These are phyloP conservation scores for Pseudorasbora parva DNA, from an alignment of 2,113 vertebrate genomes.

Conservation along the genomic window DNA sequence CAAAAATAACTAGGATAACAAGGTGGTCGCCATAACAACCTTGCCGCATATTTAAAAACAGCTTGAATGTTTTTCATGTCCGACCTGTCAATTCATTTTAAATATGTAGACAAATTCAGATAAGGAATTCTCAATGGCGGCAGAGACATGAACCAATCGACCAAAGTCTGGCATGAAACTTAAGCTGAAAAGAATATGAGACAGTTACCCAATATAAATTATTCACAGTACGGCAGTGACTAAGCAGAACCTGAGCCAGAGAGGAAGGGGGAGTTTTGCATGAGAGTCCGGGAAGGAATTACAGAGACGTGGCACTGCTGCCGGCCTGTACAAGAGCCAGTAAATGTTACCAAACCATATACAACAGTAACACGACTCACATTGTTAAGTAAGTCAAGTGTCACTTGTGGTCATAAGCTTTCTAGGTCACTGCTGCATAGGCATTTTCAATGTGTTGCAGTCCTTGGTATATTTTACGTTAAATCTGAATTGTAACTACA, in stretches of 20 bases:
- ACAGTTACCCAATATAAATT: conserved; percentile 44
- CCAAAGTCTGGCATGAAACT: neutral
- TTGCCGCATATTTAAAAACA: neutral
- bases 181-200: conserved; percentile 22
- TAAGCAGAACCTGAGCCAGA: conserved; percentile 31
- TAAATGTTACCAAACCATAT: neutral
- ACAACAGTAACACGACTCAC: neutral
- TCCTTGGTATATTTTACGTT: neutral
- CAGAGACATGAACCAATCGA: neutral
- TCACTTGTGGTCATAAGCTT: neutral
- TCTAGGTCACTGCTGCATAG: neutral
- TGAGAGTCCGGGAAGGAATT: neutral
- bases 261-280: neutral
- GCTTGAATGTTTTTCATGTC: neutral
- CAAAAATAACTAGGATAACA: neutral
- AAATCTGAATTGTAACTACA: neutral
- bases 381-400: neutral
- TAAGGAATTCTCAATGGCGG: neutral
- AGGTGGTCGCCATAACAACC: neutral
- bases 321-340: neutral
- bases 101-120: neutral
- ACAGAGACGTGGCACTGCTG: conserved; percentile 6
- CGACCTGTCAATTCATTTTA: neutral
- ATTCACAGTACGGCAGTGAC: conserved; percentile 46
- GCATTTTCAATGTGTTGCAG: neutral